phyloP scores from a whole-genome alignment of 2,888 invertebrate genomes.

The Periphyllus acericola region DNA sequence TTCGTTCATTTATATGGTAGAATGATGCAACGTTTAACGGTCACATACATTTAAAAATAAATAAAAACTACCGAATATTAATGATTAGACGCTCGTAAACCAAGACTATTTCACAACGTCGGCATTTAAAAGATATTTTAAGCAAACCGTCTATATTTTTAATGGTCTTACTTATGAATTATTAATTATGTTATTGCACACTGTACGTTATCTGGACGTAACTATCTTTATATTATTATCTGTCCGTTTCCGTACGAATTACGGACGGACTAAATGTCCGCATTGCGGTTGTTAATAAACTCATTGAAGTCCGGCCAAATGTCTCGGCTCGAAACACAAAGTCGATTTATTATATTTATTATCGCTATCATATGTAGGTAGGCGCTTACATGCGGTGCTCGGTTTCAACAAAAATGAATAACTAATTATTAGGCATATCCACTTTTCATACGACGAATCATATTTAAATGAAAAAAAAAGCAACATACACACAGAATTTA shows the following conservation, averaged over 20 bases:
- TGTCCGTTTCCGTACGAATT: not conserved
- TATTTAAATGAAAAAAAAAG: no score
- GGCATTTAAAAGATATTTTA: not conserved
- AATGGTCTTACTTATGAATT: not conserved
- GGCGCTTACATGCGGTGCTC: no score
- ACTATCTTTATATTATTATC: slow-evolving; percentile 1
- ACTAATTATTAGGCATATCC: no score
- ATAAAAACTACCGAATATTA: not conserved
- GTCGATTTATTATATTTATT: no score
- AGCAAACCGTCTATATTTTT: not conserved
- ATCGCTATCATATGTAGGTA: no score
- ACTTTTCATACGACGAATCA: no score
- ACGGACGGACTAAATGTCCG: not conserved
- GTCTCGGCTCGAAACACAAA: no score
- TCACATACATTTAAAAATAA: no score
- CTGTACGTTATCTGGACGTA: not conserved
- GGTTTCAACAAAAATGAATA: no score
- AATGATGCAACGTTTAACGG: no score
- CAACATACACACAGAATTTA: no score
- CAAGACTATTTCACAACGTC: not conserved
- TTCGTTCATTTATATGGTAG: no score
- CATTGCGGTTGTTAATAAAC: not conserved
- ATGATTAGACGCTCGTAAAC: not conserved
- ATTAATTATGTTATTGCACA: not conserved
- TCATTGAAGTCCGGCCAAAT: slow-evolving; percentile 15